Conservation (phyloP, 2,888 invertebrate species). For the Nowickia ferox region DNA sequence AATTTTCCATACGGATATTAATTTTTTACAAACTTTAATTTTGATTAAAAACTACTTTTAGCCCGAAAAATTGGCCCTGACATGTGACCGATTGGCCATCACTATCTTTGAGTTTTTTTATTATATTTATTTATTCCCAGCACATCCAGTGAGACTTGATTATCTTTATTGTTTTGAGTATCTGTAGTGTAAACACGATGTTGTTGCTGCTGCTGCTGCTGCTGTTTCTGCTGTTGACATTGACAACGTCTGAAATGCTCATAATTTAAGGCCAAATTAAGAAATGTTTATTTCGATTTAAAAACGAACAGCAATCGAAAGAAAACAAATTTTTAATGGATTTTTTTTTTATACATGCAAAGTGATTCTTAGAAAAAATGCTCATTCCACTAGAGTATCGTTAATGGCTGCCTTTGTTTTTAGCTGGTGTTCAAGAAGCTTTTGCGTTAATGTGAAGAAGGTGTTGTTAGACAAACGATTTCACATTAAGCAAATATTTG, state of each 20-base stretch:
- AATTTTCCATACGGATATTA: too few relatives aligned
- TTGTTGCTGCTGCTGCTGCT: slow-evolving; percentile 49
- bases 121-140: slow-evolving; percentile 31
- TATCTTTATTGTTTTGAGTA: slow-evolving; percentile 50
- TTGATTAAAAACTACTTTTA: too few relatives aligned
- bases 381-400: slow-evolving; percentile 31
- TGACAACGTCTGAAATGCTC: background rate
- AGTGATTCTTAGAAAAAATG: slow-evolving; percentile 66
- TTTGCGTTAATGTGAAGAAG: slow-evolving; percentile 69
- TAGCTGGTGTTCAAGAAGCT: slow-evolving; percentile 49
- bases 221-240: slow-evolving; percentile 13
- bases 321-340: slow-evolving; percentile 62
- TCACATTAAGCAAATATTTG: slow-evolving; percentile 73
- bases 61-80: too few relatives aligned
- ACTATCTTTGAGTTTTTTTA: background rate
- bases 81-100: background rate
- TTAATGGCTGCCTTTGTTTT: slow-evolving; percentile 27
- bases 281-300: slow-evolving; percentile 71
- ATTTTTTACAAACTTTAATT: too few relatives aligned
- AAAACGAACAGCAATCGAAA: slow-evolving; percentile 36
- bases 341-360: slow-evolving; percentile 49
- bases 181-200: slow-evolving; percentile 60
- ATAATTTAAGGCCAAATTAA: slow-evolving; percentile 70
- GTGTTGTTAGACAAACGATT: slow-evolving; percentile 73
- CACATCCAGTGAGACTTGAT: slow-evolving; percentile 38